Base-by-base conservation (phyloP, 2,797 vertebrate species). In the Siniperca scherzeri region DNA sequence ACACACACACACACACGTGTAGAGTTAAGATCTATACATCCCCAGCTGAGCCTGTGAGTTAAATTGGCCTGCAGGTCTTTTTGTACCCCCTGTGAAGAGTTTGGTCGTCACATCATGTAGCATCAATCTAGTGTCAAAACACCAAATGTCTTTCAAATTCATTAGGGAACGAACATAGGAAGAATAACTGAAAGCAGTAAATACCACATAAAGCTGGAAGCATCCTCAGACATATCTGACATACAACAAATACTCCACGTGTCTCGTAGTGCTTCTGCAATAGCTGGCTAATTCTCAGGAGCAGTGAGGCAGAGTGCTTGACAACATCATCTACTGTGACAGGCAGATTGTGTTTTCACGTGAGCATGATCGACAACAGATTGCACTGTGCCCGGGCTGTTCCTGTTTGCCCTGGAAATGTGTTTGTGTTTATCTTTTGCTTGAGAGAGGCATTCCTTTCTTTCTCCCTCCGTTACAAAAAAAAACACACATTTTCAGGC, bases 261-360 rank as follows among this genome's bases (percentile, higher is more conserved):
- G 87, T 92, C 88, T 90, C 25, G 66, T 74, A 69, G 82, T 87
- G 82, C 84, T 82, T 85, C 88, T 80, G 91, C 87, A 90, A 91
- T 93, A 79, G 90, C 91, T 88, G 90, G 90, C 90, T 93, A 92
- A 94, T 95, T 95, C 94, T 95, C 95, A 89, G 89, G 94, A 93
- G 93, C 92, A 62, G 91, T 36, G 81, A 87, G 89, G 90, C 94
- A 91, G 88, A 91, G 91, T 78, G 89, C 92, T 93, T 96, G 94
- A 96, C 94, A 94, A 94, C 93, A 94, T 96, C 95, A 95, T 96
- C 93, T 83, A 88, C 93, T 89, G 83, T 95, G 95, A 96, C 95
- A 95, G 94, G 90, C 95, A 96, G 94, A 95, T 93, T 95, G 95
- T 95, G 92, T 95, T 95, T 95, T 94, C 94, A 95, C 94, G 93